phyloP scores from a whole-genome alignment of 2,888 invertebrate genomes.

The Yponomeuta evonymella region DNA sequence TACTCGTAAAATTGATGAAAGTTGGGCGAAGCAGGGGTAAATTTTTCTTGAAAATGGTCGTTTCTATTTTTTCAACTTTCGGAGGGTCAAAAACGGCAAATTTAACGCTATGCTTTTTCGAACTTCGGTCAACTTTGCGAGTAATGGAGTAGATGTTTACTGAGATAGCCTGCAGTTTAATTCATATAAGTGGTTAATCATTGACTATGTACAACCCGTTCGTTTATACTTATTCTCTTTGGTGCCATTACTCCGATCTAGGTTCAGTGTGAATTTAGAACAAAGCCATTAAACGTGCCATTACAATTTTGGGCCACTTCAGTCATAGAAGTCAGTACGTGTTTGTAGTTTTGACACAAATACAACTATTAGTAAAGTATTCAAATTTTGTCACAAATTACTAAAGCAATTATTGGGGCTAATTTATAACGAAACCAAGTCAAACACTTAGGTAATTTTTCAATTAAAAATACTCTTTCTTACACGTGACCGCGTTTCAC shows the following conservation, averaged over 20 bases:
- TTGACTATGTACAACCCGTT: not conserved
- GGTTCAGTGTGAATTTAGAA: not conserved
- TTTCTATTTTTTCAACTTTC: too few relatives aligned
- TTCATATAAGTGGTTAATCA: not conserved
- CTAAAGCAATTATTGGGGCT: slow-evolving; percentile 4
- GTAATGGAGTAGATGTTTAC: not conserved
- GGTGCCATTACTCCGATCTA: not conserved
- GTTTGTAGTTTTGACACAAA: slow-evolving; percentile 6
- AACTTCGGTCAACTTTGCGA: too few relatives aligned
- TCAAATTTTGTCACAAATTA: slow-evolving; percentile 6
- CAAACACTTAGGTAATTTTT: not conserved
- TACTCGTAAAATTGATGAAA: too few relatives aligned
- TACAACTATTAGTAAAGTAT: slow-evolving; percentile 7
- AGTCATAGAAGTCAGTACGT: not conserved
- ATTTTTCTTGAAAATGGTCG: too few relatives aligned
- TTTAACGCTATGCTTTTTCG: too few relatives aligned
- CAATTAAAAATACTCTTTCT: not conserved
- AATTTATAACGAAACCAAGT: slow-evolving; percentile 8
- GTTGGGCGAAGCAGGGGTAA: too few relatives aligned
- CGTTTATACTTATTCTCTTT: not conserved
- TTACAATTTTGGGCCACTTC: slow-evolving; percentile 10
- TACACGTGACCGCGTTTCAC: not conserved
- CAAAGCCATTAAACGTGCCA: slow-evolving; percentile 1
- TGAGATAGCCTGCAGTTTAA: not conserved
- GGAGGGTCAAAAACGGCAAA: too few relatives aligned